Conservation (phyloP, 1,140 invertebrate species). For the Vanessa tameamea region DNA sequence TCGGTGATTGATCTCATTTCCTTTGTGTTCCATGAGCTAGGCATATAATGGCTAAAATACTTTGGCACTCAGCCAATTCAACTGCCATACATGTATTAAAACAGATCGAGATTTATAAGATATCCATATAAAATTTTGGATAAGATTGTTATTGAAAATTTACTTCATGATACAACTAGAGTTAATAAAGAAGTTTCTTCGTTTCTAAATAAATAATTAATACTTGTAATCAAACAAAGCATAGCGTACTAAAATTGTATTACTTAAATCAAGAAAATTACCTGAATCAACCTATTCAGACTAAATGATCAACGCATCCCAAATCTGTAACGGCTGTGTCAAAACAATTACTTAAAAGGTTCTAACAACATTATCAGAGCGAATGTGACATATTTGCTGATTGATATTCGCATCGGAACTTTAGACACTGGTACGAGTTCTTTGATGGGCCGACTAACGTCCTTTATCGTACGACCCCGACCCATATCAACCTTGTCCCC, state of each 20-base stretch:
- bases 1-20: constrained; percentile 66
- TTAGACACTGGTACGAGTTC: constrained; percentile 53
- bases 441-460: constrained; percentile 61
- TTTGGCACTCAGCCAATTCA: constrained; percentile 58
- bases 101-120: constrained; percentile 31
- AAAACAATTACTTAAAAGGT: constrained; percentile 24
- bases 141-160: too few species aligned
- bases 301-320: constrained; percentile 13
- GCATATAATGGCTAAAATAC: constrained; percentile 64
- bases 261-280: too few species aligned
- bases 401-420: constrained; percentile 53
- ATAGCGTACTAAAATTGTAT: too few species aligned
- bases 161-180: too few species aligned
- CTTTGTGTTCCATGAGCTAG: constrained; percentile 56
- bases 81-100: constrained; percentile 42
- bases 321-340: constrained; percentile 20
- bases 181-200: too few species aligned
- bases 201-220: too few species aligned
- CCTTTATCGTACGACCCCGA: constrained; percentile 74
- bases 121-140: constrained; percentile 14
- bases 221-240: too few species aligned
- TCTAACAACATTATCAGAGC: constrained; percentile 34
- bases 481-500: constrained; percentile 74
- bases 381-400: constrained; percentile 43
- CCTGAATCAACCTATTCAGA: not conserved